Evolutionary conservation across 2,797 vertebrate species (phyloP).

Genomic region (Tolypeutes matacus): DNA sequence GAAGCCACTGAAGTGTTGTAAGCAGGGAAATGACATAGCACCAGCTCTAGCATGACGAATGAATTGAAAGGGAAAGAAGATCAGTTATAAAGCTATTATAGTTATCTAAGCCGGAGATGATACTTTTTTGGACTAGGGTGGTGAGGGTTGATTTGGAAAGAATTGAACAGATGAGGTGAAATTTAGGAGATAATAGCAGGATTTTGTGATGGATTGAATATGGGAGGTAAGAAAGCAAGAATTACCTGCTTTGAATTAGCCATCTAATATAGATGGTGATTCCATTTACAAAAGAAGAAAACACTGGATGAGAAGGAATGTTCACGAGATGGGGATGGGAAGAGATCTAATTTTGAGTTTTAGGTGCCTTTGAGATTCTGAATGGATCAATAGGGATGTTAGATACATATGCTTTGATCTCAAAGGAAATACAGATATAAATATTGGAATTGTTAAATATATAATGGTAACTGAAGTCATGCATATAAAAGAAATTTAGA

Average conservation of each 20-base stretch:
- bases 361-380: slow-evolving; percentile 50
- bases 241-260: neutral
- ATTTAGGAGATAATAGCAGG: neutral
- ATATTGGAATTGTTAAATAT: slow-evolving; percentile 26
- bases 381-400: neutral
- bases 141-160: slow-evolving; percentile 6
- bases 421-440: slow-evolving; percentile 21
- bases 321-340: neutral
- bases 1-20: slow-evolving; percentile 43
- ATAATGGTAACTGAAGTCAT: neutral
- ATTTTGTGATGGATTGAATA: slow-evolving; percentile 24
- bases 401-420: slow-evolving; percentile 5
- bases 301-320: neutral
- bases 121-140: neutral
- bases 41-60: neutral
- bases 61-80: neutral
- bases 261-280: neutral
- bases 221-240: neutral
- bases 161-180: slow-evolving; percentile 2
- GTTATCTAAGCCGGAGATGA: slow-evolving; percentile 7
- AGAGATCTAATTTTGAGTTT: slow-evolving; percentile 27
- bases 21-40: neutral
- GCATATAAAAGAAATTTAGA: neutral
- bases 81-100: neutral
- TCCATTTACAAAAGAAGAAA: neutral